phyloP scores from a whole-genome alignment of 2,797 vertebrate species.

The Intellagama lesueurii region DNA sequence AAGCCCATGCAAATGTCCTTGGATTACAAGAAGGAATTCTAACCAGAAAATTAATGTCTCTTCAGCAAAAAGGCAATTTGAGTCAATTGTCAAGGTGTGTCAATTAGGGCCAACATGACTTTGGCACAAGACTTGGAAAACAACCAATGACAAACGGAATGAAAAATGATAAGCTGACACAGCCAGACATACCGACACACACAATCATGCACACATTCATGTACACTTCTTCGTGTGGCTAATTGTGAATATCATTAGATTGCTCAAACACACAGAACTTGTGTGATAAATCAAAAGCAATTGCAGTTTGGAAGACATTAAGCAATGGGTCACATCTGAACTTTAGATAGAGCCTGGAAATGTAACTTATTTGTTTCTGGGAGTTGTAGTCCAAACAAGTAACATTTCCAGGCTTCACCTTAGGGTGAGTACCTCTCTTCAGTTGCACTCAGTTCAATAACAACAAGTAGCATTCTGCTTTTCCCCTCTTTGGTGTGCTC shows the following conservation, averaged over 20 bases:
- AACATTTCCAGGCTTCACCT: too few relatives aligned
- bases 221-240: not conserved
- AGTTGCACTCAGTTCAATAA: not conserved
- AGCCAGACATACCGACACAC: not conserved
- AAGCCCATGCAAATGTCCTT: not conserved
- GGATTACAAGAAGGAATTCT: not conserved
- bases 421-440: too few relatives aligned
- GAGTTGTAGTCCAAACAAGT: too few relatives aligned
- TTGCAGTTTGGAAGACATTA: not conserved
- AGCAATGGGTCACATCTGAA: not conserved
- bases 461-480: not conserved
- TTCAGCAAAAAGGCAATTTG: not conserved
- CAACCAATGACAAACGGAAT: not conserved
- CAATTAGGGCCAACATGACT: not conserved
- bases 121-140: conserved; percentile 1
- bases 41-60: not conserved
- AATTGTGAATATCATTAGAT: not conserved
- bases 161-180: not conserved
- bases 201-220: not conserved
- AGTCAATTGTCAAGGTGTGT: not conserved
- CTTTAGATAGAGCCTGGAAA: not conserved
- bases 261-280: not conserved
- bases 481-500: not conserved
- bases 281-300: too few relatives aligned
- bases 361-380: too few relatives aligned